Evolutionary conservation across 2,888 invertebrate genomes (phyloP).

Genomic region (Stenotaenia linearis): DNA sequence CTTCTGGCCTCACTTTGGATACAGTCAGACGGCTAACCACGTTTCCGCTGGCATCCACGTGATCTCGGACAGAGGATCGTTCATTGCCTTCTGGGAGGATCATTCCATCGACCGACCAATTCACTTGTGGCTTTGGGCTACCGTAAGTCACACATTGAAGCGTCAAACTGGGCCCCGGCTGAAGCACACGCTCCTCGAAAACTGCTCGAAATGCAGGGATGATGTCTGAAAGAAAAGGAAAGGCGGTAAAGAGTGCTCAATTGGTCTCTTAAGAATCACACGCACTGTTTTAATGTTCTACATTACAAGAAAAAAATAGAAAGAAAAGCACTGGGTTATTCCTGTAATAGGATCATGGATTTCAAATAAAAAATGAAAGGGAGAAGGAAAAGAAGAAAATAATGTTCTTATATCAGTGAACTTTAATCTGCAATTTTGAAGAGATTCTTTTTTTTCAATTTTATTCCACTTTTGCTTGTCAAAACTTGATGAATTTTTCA

Average conservation of each 20-base stretch:
- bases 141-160: constrained; percentile 89
- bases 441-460: not conserved
- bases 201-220: constrained; percentile 53
- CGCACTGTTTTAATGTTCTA: not conserved
- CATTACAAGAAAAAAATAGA: not conserved
- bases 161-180: constrained; percentile 81
- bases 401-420: not conserved
- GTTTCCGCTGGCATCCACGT: constrained; percentile 52
- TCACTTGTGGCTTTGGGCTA: constrained; percentile 88
- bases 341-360: not conserved
- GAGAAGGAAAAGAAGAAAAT: not conserved
- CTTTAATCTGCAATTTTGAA: not conserved
- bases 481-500: not conserved
- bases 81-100: constrained; percentile 38
- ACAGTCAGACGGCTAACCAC: constrained; percentile 88
- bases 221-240: constrained; percentile 29
- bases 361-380: not conserved
- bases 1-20: constrained; percentile 81
- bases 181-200: constrained; percentile 81
- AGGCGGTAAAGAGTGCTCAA: not conserved
- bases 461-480: not conserved
- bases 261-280: constrained; percentile 6
- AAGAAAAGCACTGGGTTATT: not conserved
- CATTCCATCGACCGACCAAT: constrained; percentile 75
- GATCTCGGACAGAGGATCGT: constrained; percentile 38